Evolutionary conservation across 2,113 vertebrate genomes (phyloP), one percentile per base, ranked within the genome.

Genomic region (Cololabis saira): DNA sequence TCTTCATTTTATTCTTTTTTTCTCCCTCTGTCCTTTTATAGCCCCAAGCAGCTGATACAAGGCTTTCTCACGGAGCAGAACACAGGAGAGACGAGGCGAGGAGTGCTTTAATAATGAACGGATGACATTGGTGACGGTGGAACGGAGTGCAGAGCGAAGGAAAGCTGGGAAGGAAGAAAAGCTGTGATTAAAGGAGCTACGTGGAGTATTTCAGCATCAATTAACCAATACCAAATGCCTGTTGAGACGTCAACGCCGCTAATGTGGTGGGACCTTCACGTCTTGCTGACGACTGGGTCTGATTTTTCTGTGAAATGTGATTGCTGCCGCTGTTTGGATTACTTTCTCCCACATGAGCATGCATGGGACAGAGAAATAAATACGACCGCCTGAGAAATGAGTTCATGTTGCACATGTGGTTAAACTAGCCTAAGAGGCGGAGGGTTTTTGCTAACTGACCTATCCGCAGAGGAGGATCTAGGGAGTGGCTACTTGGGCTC

Each of bases 91-190:
- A 78, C 44, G 59, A 81, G 75, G 82, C 74, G 93, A 82, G 93
- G 94, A 95, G 92, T 94, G 94, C 93, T 94, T 96, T 95, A 96
- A 95, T 94, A 95, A 95, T 94, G 93, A 95, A 95, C 86, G 85
- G 85, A 82, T 81, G 83, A 88, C 82, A 82, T 56, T 80, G 79
- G 80, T 70, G 78, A 82, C 71, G 76, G 62, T 62, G 73, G 64
- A 75, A 73, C 53, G 78, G 80, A 52, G 55, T 14, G 41, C 58
- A 56, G 59, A 70, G 67, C 48, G 45, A 59, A 45, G 71, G 57
- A 60, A 66, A 74, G 69, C 61, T n/a, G 13, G 37, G 57, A 40
- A 67, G 59, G 42, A 55, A 72, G 45, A 30, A 58, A 42, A 71
- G 64, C 61, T 81, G 76, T 75, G 65, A 88, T 82, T 87, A 83